A percentile compares a stretch with the other conserved stretches of the same genome.
These are phyloP conservation scores for Drosophila percnosoma DNA, from an alignment of 2,888 invertebrate species.

Conservation along the genomic window DNA sequence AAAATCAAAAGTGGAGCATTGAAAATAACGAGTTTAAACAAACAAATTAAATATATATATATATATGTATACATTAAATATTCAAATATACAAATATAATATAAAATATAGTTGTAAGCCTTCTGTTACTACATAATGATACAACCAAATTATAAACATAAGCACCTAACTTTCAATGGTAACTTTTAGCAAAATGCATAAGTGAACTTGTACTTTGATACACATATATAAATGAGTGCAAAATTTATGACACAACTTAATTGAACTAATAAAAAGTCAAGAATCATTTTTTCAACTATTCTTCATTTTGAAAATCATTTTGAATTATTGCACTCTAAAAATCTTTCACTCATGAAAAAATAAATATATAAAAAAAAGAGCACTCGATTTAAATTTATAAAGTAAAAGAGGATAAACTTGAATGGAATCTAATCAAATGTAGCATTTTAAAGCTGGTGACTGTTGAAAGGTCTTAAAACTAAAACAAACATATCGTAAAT, in stretches of 20 bases:
- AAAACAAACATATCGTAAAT: slow-evolving; percentile 84
- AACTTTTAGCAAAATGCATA: slow-evolving; percentile 28
- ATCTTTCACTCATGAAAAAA: slow-evolving; percentile 8
- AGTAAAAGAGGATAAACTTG: slow-evolving; percentile 10
- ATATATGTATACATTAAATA: slow-evolving; percentile 1
- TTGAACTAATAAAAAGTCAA: slow-evolving; percentile 22
- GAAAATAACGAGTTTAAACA: slow-evolving; percentile 40
- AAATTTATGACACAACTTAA: slow-evolving; percentile 13
- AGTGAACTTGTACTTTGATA: slow-evolving; percentile 14
- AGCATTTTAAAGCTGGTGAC: slow-evolving; percentile 74
- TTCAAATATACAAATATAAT: slow-evolving; percentile 6
- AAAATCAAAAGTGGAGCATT: slow-evolving; percentile 30
- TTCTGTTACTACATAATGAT: slow-evolving; percentile 40
- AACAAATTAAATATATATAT: slow-evolving; percentile 6
- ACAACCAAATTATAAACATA: slow-evolving; percentile 8
- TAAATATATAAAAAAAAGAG: neutral
- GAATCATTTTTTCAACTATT: slow-evolving; percentile 30
- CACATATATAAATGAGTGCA: slow-evolving; percentile 11
- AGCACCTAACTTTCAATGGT: slow-evolving; percentile 28
- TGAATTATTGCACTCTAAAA: slow-evolving; percentile 37
- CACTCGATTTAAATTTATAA: slow-evolving; percentile 30
- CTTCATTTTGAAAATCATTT: slow-evolving; percentile 32
- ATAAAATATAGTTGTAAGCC: slow-evolving; percentile 47
- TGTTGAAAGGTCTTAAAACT: slow-evolving; percentile 83
- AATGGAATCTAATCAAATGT: slow-evolving; percentile 57